These are phyloP conservation scores for Hymenopus coronatus DNA, from an alignment of 2,888 invertebrate species.

Conservation along the genomic window DNA sequence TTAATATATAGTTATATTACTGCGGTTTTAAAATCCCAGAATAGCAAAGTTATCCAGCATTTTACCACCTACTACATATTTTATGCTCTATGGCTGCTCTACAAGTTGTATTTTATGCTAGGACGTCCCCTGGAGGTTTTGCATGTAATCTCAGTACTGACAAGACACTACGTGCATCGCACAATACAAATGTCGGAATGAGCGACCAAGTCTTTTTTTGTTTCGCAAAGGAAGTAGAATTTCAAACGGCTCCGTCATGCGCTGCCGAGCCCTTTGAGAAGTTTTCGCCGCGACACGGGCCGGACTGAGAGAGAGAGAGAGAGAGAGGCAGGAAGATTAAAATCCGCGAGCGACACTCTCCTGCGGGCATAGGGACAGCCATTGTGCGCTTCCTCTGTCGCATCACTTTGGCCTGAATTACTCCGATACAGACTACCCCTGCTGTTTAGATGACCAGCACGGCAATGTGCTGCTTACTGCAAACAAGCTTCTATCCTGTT, in stretches of 20 bases:
- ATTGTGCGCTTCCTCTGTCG: not conserved
- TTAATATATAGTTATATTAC: too few relatives aligned
- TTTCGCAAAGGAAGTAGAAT: not conserved
- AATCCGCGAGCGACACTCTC: not conserved
- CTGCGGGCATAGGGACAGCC: not conserved
- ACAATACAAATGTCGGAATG: not conserved
- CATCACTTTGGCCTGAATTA: not conserved
- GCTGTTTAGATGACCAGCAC: not conserved
- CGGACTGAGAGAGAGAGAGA: not conserved
- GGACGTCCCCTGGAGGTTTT: not conserved
- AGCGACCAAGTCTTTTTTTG: not conserved
- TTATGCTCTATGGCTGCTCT: not conserved
- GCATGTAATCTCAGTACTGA: not conserved
- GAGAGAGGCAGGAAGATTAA: not conserved
- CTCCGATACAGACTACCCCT: not conserved
- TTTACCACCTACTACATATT: not conserved
- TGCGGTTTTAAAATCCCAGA: too few relatives aligned
- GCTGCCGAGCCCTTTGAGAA: not conserved
- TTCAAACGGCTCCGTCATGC: not conserved
- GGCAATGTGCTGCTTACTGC: not conserved
- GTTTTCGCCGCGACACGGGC: not conserved
- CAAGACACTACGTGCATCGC: not conserved
- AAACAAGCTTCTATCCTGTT: not conserved
- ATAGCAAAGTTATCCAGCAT: too few relatives aligned
- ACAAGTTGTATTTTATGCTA: not conserved